These are phyloP conservation scores for Auanema sp. DNA, from an alignment of 2,888 invertebrate genomes.

Conservation along the genomic window DNA sequence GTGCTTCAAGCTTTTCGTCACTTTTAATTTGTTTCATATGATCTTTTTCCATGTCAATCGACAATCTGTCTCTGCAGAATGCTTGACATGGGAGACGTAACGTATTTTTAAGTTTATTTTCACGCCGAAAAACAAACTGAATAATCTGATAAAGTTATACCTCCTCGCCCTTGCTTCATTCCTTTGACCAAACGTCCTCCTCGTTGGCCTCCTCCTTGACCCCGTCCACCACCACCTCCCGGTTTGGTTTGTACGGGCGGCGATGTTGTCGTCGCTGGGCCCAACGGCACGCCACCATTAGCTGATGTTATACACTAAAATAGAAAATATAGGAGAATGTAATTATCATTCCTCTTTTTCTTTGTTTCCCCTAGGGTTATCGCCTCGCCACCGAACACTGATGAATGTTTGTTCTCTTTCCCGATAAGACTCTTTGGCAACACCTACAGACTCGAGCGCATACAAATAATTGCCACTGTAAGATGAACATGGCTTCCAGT, in stretches of 20 bases:
- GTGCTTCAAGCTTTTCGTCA: too few relatives aligned
- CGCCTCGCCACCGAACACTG: not conserved
- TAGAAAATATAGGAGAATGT: not conserved
- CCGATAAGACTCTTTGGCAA: too few relatives aligned
- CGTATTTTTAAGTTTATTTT: too few relatives aligned
- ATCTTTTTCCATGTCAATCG: too few relatives aligned
- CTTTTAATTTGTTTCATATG: not conserved
- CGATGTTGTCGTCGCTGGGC: conserved; percentile 18
- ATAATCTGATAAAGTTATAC: too few relatives aligned
- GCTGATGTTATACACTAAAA: conserved; percentile 60
- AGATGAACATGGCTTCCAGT: too few relatives aligned
- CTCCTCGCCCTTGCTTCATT: too few relatives aligned
- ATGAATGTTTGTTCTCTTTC: not conserved
- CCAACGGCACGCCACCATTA: conserved; percentile 54
- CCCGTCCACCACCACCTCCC: not conserved
- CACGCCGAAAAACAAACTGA: too few relatives aligned
- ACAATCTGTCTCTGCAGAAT: too few relatives aligned
- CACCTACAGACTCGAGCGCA: too few relatives aligned
- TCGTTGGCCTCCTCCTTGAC: conserved; percentile 1
- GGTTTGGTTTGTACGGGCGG: not conserved
- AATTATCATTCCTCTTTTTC: not conserved
- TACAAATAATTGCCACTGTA: too few relatives aligned
- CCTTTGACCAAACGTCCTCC: not conserved
- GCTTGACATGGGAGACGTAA: too few relatives aligned
- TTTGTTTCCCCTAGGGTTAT: not conserved